Percentiles rank a stretch among this genome's conserved stretches.
Conservation (phyloP, 2,113 vertebrate genomes). For the Aldabrachelys gigantea region DNA sequence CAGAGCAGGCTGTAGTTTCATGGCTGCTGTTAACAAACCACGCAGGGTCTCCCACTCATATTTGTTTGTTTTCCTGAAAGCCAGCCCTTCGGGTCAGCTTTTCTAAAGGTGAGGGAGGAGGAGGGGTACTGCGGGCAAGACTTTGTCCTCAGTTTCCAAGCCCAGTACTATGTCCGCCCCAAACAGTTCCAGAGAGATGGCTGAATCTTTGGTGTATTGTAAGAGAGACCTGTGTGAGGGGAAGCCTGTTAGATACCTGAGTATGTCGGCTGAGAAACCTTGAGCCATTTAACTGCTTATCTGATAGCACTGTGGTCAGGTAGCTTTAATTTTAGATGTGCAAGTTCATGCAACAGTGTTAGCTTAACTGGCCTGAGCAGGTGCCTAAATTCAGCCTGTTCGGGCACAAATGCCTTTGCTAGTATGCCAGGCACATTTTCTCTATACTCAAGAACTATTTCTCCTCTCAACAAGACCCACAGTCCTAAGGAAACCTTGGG, state of each 20-base stretch:
- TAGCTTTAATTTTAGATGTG: neutral
- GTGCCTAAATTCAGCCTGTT: neutral
- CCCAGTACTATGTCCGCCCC: neutral
- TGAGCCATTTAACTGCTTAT: neutral
- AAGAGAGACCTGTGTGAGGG: neutral
- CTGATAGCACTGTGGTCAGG: neutral
- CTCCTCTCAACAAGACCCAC: neutral
- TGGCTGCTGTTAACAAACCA: neutral
- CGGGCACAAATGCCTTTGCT: fast-evolving
- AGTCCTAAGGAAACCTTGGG: fast-evolving
- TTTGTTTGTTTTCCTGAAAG: no score
- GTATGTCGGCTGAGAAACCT: neutral
- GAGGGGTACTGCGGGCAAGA: neutral
- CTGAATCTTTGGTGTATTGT: neutral
- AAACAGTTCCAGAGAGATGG: fast-evolving
- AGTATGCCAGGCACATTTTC: neutral
- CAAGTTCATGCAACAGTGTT: neutral
- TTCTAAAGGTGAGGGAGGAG: constrained; percentile 31
- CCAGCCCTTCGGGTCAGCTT: neutral
- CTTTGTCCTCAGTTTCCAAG: neutral
- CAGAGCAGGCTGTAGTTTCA: neutral
- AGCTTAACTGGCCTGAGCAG: neutral
- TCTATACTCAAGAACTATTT: neutral
- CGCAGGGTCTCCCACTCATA: neutral
- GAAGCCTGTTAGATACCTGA: neutral